A percentile compares a stretch with the other conserved stretches of the same genome.
These are phyloP conservation scores for Dromius quadrimaculatus DNA, from an alignment of 2,888 invertebrate species.

Conservation along the genomic window DNA sequence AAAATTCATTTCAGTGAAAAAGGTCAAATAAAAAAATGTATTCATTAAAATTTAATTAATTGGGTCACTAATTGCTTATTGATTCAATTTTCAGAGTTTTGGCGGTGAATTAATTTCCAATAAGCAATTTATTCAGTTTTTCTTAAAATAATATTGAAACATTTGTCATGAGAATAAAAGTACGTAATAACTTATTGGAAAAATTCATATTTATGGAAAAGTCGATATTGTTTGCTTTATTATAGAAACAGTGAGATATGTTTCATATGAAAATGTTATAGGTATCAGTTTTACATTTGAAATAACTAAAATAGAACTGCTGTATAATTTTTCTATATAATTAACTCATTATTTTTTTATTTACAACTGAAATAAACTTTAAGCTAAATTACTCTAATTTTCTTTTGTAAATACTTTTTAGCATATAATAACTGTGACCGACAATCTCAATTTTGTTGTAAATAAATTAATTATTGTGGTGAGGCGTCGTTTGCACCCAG, in stretches of 20 bases:
- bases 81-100: not conserved
- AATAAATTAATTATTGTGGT: not conserved
- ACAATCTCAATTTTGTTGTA: conserved; percentile 11
- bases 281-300: conserved; percentile 6
- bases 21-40: too few relatives aligned
- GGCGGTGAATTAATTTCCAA: not conserved
- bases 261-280: too few relatives aligned
- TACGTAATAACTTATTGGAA: conserved; percentile 9
- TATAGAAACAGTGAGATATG: too few relatives aligned
- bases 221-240: conserved; percentile 6
- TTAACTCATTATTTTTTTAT: too few relatives aligned
- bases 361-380: too few relatives aligned
- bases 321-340: too few relatives aligned
- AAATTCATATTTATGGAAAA: conserved; percentile 5
- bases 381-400: not conserved
- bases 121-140: not conserved
- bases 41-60: too few relatives aligned
- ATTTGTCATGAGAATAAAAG: not conserved
- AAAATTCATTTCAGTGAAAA: too few relatives aligned
- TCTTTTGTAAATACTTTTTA: not conserved
- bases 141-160: not conserved
- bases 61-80: not conserved
- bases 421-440: conserved; percentile 20
- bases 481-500: not conserved
- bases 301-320: not conserved